Evolutionary conservation across 2,888 invertebrate genomes (phyloP).

Genomic region (Cordylochernes scorpioides): DNA sequence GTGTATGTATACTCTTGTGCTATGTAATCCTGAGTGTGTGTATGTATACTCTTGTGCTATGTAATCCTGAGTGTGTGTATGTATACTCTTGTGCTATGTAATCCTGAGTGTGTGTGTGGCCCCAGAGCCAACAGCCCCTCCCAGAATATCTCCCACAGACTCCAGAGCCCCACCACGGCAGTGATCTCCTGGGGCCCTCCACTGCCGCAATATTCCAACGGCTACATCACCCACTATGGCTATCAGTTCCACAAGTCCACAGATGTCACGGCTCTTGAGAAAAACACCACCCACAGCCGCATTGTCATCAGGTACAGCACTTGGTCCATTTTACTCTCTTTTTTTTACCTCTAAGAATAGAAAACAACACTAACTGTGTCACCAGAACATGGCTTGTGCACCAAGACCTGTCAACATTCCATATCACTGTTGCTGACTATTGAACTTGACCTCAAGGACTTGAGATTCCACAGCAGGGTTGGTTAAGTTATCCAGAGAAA

Average conservation of each 20-base stretch:
- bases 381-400: too few species aligned
- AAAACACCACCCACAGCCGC: slow-evolving; percentile 35
- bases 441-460: too few species aligned
- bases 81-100: slow-evolving; percentile 2
- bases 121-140: slow-evolving; percentile 38
- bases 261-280: slow-evolving; percentile 42
- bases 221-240: slow-evolving; percentile 72
- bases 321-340: neutral
- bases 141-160: slow-evolving; percentile 29
- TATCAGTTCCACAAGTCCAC: slow-evolving; percentile 60
- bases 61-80: neutral
- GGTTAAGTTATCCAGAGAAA: too few species aligned
- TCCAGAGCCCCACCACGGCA: slow-evolving; percentile 74
- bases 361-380: too few species aligned
- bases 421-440: too few species aligned
- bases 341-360: neutral
- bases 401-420: too few species aligned
- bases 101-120: slow-evolving; percentile 48
- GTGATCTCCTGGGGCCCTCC: slow-evolving; percentile 73
- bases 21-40: slow-evolving; percentile 1
- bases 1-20: neutral
- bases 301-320: slow-evolving; percentile 13
- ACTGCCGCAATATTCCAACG: slow-evolving; percentile 60
- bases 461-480: too few species aligned
- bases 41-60: slow-evolving; percentile 1